Conservation (phyloP, 2,888 invertebrate genomes). For the Cantharis lateralis region DNA sequence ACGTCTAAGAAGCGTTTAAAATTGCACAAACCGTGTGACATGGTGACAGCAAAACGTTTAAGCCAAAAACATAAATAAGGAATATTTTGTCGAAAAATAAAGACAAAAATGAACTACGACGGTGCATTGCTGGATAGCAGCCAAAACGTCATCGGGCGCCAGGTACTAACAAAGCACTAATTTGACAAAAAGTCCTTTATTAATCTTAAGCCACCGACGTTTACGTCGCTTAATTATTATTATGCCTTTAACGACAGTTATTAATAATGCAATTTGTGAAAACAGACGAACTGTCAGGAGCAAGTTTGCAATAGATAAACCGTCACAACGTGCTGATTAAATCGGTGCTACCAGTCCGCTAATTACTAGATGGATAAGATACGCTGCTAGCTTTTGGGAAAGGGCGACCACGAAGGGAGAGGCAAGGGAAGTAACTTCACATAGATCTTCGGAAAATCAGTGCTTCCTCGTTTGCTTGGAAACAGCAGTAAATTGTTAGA, state of each 20-base stretch:
- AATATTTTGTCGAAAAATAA: not conserved
- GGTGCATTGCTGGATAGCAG: not conserved
- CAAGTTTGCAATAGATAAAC: conserved; percentile 28
- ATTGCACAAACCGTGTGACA: not conserved
- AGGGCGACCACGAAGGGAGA: conserved; percentile 14
- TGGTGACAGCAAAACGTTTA: not conserved
- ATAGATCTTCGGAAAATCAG: conserved; percentile 27
- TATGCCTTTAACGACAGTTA: conserved; percentile 12
- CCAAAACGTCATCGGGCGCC: not conserved
- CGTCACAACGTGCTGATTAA: conserved; percentile 29
- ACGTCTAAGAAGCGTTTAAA: not conserved
- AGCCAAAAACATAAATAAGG: not conserved
- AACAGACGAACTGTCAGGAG: conserved; percentile 41
- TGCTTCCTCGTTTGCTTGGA: conserved; percentile 24
- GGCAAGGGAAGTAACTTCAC: not conserved
- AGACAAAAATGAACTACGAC: not conserved
- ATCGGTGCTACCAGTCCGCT: conserved; percentile 21
- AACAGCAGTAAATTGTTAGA: conserved; percentile 28
- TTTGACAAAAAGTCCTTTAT: no score
- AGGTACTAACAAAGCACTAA: no score
- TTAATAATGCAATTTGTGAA: conserved; percentile 29
- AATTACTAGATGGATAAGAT: conserved; percentile 28
- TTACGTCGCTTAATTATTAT: not conserved
- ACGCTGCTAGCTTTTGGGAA: conserved; percentile 11
- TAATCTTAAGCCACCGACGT: not conserved